A percentile compares a stretch with the other conserved stretches of the same genome.
phyloP scores from a whole-genome alignment of 2,797 vertebrate genomes.

The Nothura maculosa region DNA sequence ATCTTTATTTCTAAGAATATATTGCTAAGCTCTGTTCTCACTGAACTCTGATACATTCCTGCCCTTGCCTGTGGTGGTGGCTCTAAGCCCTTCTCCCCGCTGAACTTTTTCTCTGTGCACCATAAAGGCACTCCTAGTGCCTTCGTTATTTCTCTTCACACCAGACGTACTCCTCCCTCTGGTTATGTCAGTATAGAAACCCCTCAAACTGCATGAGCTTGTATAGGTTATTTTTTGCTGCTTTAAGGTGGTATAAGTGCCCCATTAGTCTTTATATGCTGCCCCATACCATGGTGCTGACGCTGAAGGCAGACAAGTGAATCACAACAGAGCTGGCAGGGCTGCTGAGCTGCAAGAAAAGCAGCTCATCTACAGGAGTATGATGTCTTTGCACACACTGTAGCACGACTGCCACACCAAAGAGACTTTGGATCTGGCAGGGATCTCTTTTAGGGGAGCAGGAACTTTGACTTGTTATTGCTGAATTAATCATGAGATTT shows the following conservation, averaged over 20 bases:
- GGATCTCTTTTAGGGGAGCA: not conserved
- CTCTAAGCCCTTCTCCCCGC: not conserved
- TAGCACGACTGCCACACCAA: not conserved
- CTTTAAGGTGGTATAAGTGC: not conserved
- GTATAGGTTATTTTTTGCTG: not conserved
- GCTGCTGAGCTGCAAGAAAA: not conserved
- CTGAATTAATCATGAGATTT: not conserved
- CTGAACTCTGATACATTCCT: not conserved
- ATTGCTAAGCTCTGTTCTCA: not conserved
- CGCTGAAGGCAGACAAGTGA: not conserved
- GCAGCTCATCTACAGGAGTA: not conserved
- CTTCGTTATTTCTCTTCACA: not conserved
- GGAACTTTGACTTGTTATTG: not conserved
- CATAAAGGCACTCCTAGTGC: not conserved
- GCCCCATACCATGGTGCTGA: not conserved
- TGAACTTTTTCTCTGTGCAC: not conserved
- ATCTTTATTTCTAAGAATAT: not conserved
- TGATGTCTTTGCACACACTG: not conserved
- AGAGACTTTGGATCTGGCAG: not conserved
- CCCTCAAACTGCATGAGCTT: not conserved
- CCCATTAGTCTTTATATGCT: constrained; percentile 1
- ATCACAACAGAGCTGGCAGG: not conserved
- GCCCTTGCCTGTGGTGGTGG: not conserved
- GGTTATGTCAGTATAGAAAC: not conserved
- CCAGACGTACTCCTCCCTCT: not conserved